These are phyloP conservation scores for Berghia stephanieae DNA, from an alignment of 1,140 invertebrate genomes.

Conservation along the genomic window DNA sequence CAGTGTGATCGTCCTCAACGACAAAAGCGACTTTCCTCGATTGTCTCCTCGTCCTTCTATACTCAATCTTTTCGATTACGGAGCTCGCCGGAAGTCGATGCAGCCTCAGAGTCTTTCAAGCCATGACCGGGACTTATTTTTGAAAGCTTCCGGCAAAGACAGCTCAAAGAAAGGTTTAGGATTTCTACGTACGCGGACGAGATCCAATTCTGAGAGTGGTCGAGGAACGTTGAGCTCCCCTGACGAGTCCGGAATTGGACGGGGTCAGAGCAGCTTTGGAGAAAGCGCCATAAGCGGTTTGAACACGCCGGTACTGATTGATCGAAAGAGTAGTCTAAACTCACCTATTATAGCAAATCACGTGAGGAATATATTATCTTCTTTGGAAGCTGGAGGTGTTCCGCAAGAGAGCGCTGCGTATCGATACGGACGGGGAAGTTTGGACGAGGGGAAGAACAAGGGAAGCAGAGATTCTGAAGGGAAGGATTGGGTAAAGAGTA, in stretches of 20 bases:
- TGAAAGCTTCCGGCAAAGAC: constrained; percentile 11
- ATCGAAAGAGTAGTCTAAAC: constrained; percentile 27
- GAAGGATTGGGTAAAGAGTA: neutral
- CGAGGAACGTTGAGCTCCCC: constrained; percentile 26
- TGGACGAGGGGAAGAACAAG: neutral
- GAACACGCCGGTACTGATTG: constrained; percentile 18
- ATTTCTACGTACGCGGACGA: neutral
- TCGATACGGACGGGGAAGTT: too few species aligned
- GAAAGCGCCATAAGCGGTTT: too few species aligned
- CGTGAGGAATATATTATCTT: constrained; percentile 24
- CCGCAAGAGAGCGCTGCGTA: too few species aligned
- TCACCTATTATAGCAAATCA: constrained; percentile 25
- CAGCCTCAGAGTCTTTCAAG: constrained; percentile 4
- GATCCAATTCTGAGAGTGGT: constrained; percentile 24
- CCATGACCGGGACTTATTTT: neutral
- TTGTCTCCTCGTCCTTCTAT: constrained; percentile 41
- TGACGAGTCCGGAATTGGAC: neutral
- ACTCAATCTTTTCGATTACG: constrained; percentile 15
- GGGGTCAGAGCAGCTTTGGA: neutral
- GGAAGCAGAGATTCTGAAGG: neutral
- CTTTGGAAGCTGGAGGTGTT: too few species aligned
- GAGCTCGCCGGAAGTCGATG: constrained; percentile 28
- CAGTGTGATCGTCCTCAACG: constrained; percentile 40
- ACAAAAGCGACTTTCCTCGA: constrained; percentile 39
- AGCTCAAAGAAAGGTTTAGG: constrained; percentile 18